Base-by-base conservation (phyloP, 2,113 vertebrate genomes). In the Pelodiscus sinensis region DNA sequence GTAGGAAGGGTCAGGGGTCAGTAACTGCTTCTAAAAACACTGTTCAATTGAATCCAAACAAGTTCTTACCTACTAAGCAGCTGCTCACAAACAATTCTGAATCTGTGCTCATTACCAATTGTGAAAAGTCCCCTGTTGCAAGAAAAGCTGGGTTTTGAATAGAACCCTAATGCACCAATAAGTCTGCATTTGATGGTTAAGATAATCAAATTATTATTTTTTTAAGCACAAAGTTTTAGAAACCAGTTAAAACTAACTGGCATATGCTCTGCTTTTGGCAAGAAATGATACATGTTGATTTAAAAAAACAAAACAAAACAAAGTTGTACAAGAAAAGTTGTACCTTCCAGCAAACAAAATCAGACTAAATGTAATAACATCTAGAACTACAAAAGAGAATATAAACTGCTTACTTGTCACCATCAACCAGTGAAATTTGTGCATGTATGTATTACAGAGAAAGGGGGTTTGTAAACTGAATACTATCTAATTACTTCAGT, bases 1-100 rank as follows among this genome's bases (percentile, higher is more conserved):
- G 96, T 95, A 97, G 96, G 96, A 94, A 95, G 96, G 98, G 98
- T 98, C 98, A 99, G 93, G 85, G 98, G 98, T 99, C 98, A 99
- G 97, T 97, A 98, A 98, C 98, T 96, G 97, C 98, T 98, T 98
- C 98, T 97, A 96, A 97, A 98, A 98, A 97, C 98, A 97, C 97
- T 97, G 96, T 97, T 98, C 97, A 97, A 95, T 95, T 91, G 96
- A 97, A 96, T 96, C 92, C 95, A 97, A 97, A 98, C 97, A 97
- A 94, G 95, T 77, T 94, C 92, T 97, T 93, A 95, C 90, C 95
- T 95, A 95, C 92, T 90, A 87, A 95, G 92, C 95, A 97, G 96
- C 96, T 97, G 96, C 95, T 97, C 92, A 31, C 86, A 96, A 96
- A 97, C 96, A 96, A 96, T 96, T 95, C 75, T 0, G 88, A 91